Evolutionary conservation across 1,140 invertebrate species (phyloP).

Genomic region (Euura lappo): DNA sequence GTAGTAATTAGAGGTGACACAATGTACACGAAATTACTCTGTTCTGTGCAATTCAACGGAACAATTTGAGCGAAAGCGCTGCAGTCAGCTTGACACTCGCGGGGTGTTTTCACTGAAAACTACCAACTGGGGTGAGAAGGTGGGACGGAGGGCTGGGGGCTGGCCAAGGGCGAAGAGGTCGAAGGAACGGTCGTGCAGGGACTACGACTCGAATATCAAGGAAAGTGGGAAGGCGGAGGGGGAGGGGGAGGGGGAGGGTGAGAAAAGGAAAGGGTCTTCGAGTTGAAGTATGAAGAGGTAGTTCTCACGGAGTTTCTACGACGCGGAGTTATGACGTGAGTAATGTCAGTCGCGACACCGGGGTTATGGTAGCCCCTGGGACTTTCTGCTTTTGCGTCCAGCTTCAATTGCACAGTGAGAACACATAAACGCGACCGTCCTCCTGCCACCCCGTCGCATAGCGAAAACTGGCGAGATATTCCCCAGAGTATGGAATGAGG

Average conservation of each 20-base stretch:
- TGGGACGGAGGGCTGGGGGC: no score
- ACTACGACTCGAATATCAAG: no score
- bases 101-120: not conserved
- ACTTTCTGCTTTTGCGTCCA: not conserved
- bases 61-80: slow-evolving; percentile 1
- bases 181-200: no score
- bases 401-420: not conserved
- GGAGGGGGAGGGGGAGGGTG: slow-evolving; percentile 4
- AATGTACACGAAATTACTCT: slow-evolving; percentile 1
- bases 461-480: no score
- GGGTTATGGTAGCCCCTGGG: slow-evolving; percentile 1
- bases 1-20: slow-evolving; percentile 2
- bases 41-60: not conserved
- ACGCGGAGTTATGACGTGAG: slow-evolving; percentile 6
- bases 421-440: no score
- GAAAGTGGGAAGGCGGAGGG: not conserved
- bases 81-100: slow-evolving; percentile 3
- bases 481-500: no score
- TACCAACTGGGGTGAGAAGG: no score
- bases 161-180: slow-evolving; percentile 14
- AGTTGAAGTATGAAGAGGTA: not conserved
- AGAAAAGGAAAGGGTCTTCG: not conserved
- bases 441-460: no score
- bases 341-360: not conserved
- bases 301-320: not conserved